These are phyloP conservation scores for Hyles vespertilio DNA, from an alignment of 1,140 invertebrate species.

Conservation along the genomic window DNA sequence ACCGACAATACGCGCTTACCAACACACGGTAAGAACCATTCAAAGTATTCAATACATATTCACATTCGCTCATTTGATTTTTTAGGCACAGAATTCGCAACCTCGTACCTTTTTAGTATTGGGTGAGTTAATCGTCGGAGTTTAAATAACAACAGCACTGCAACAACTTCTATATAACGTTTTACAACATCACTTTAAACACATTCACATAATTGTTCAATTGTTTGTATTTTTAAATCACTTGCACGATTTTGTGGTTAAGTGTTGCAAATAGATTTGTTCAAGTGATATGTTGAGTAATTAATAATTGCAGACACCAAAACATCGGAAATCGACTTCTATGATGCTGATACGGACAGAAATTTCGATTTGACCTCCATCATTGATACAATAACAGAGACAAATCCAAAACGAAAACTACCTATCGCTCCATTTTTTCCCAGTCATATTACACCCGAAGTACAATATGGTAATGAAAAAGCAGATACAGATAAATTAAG, in stretches of 20 bases:
- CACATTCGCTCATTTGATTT: neutral
- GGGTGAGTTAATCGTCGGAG: too few relatives aligned
- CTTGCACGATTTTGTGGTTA: neutral
- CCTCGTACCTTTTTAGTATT: too few relatives aligned
- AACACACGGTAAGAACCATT: constrained; percentile 16
- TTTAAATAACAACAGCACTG: too few relatives aligned
- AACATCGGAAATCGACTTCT: constrained; percentile 67
- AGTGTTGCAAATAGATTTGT: neutral
- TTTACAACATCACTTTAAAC: too few relatives aligned
- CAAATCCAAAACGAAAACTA: constrained; percentile 38
- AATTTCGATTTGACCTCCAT: constrained; percentile 41
- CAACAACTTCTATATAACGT: too few relatives aligned
- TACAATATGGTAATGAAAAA: constrained; percentile 72
- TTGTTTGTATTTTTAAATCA: neutral
- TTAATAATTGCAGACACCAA: constrained; percentile 47
- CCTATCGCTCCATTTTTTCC: constrained; percentile 64
- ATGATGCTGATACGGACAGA: constrained; percentile 49
- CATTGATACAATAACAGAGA: constrained; percentile 34
- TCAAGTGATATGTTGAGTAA: neutral
- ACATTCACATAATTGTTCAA: too few relatives aligned
- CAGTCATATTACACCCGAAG: constrained; percentile 64
- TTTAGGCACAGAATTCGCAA: neutral
- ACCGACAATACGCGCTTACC: constrained; percentile 4
- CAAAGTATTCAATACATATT: constrained; percentile 1
- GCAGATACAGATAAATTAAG: constrained; percentile 47